A percentile compares a stretch with the other conserved stretches of the same genome.
phyloP scores from a whole-genome alignment of 2,888 invertebrate species.

The Ctenicera cuprea region DNA sequence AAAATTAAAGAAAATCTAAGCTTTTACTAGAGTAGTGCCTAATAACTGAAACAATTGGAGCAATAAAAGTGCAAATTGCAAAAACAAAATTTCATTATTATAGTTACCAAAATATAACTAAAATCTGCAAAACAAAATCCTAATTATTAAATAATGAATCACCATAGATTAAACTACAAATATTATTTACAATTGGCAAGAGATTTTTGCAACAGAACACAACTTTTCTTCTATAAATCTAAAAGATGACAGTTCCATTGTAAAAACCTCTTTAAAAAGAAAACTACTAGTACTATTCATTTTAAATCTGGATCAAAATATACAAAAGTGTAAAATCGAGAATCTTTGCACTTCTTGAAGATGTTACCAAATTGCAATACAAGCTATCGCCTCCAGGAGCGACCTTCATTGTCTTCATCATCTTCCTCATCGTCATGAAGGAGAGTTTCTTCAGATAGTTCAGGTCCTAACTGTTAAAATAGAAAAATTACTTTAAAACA shows the following conservation, averaged over 20 bases:
- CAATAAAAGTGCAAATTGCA: slow-evolving; percentile 18
- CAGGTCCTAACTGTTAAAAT: slow-evolving; percentile 65
- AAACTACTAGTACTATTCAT: slow-evolving; percentile 20
- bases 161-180: background rate
- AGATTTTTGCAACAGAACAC: background rate
- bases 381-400: slow-evolving; percentile 92
- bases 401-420: slow-evolving; percentile 88
- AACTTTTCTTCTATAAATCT: background rate
- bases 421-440: slow-evolving; percentile 91
- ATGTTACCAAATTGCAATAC: background rate
- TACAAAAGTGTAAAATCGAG: slow-evolving; percentile 53
- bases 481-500: slow-evolving; percentile 11
- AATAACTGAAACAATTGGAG: background rate
- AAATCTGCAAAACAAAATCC: slow-evolving; percentile 5
- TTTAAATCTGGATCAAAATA: slow-evolving; percentile 40
- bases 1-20: slow-evolving; percentile 25
- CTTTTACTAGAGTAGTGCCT: background rate
- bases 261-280: slow-evolving; percentile 17
- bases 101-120: slow-evolving; percentile 1
- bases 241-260: background rate
- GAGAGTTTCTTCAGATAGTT: slow-evolving; percentile 79
- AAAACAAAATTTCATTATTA: slow-evolving; percentile 10
- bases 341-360: slow-evolving; percentile 35
- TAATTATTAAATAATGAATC: background rate
- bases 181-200: slow-evolving; percentile 11